Evolutionary conservation across 2,113 vertebrate genomes (phyloP).

Genomic region (Lycocorax pyrrhopterus): DNA sequence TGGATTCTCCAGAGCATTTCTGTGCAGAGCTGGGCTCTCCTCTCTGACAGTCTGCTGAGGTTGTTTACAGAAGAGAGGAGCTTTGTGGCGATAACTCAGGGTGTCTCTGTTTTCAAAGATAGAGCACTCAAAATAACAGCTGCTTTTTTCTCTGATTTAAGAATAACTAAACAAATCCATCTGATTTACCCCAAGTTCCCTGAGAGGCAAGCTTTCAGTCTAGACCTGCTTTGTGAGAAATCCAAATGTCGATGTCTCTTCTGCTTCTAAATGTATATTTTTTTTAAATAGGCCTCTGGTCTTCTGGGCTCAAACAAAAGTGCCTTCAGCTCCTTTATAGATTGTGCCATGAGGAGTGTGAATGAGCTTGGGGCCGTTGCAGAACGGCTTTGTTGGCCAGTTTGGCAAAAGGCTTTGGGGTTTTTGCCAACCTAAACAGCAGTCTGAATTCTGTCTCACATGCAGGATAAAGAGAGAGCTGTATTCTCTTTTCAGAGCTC

Average conservation of each 20-base stretch:
- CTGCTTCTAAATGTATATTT: constrained; percentile 5
- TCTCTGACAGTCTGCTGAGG: background rate
- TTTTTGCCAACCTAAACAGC: constrained; percentile 46
- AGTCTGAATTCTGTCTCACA: constrained; percentile 5
- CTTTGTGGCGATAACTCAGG: background rate
- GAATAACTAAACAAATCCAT: background rate
- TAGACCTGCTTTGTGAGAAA: background rate
- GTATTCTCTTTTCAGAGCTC: background rate
- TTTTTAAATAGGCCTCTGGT: constrained; percentile 13
- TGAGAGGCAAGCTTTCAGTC: background rate
- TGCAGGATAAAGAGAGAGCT: constrained; percentile 18
- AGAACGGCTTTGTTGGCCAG: background rate
- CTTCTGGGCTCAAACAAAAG: background rate
- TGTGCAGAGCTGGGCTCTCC: background rate
- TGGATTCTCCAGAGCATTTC: background rate
- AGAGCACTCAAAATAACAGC: background rate
- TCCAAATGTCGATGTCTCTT: background rate
- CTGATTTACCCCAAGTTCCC: background rate
- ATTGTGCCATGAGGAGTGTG: background rate
- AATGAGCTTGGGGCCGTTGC: background rate
- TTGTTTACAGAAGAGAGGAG: background rate
- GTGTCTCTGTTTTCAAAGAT: background rate
- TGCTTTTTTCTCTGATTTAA: background rate
- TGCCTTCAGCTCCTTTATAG: constrained; percentile 28
- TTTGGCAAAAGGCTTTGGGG: background rate